These are phyloP conservation scores for Aplysina aerophoba DNA, from an alignment of 37 sponge, comb jelly and placozoan species.

Conservation along the genomic window DNA sequence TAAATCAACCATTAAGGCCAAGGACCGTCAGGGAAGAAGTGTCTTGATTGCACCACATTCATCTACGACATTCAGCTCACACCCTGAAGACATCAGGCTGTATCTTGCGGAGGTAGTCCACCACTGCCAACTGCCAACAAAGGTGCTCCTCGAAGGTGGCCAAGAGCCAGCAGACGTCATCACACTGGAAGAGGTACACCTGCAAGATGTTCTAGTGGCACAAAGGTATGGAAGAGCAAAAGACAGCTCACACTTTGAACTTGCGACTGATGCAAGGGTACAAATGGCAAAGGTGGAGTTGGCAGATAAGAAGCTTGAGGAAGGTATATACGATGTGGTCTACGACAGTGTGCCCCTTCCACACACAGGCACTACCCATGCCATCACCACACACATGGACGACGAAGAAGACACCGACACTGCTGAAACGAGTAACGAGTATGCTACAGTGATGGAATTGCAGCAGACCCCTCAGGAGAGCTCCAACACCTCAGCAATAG, in stretches of 20 bases:
- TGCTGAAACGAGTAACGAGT: no score
- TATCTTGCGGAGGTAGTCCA: slow-evolving; percentile 69
- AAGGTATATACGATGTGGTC: background rate
- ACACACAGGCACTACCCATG: no score
- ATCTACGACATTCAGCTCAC: slow-evolving; percentile 55
- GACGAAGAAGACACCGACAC: background rate
- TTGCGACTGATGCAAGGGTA: background rate
- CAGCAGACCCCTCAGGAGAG: background rate
- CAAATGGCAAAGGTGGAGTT: background rate
- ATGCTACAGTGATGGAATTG: background rate
- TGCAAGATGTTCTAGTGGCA: background rate
- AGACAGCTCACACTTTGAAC: background rate
- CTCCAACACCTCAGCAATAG: background rate
- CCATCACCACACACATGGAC: background rate
- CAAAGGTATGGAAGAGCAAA: background rate
- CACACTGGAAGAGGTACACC: background rate
- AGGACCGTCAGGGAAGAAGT: background rate
- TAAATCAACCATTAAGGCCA: background rate
- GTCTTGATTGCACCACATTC: slow-evolving; percentile 15
- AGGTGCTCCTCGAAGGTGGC: slow-evolving; percentile 20
- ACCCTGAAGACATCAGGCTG: slow-evolving; percentile 59
- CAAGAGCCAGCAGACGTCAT: background rate
- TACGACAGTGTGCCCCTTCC: background rate
- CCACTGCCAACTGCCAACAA: slow-evolving; percentile 16
- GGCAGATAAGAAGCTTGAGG: background rate